Base-by-base conservation (phyloP, 2,888 invertebrate species). In the Leptogaster cylindrica region DNA sequence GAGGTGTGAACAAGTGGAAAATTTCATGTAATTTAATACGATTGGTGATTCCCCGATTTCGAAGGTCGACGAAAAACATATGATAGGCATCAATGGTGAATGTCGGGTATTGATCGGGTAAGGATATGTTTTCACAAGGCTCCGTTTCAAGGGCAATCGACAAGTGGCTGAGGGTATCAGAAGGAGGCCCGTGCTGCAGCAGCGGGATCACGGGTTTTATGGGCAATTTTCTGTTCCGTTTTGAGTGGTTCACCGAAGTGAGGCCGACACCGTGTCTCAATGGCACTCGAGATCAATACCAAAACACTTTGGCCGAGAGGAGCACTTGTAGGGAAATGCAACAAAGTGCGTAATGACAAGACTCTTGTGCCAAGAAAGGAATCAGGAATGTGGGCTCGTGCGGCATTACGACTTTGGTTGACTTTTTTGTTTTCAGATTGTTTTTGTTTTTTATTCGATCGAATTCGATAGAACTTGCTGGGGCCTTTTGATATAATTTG, bases 111-210 rank as follows among this genome's bases (percentile, higher is more conserved):
- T 25, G 48, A 48, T 48, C 48, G 3, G 10, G 18, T 25, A 27
- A 48, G 23, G n/a, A 48, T 25, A 18, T 46, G 48, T 48, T 48
- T 48, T 48, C 20, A 25, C 27, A 48, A 20, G 27, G 27, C 20
- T 48, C 48, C 6, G 12, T 25, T 23, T 48, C 48, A 48, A 48
- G 48, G 27, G 48, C 16, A 48, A 23, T 48, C 25, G 25, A 48
- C 48, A 25, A 48, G 48, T 48, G 48, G 27, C 48, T 16, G 25
- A 25, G 27, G 27, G 25, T 48, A 23, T 23, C 27, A 48, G n/a
- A 4, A 7, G 10, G 6, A 25, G 48, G 27, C 27, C 10, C 48
- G 25, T 48, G n/a, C n/a, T n/a, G n/a, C n/a, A n/a, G n/a, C n/a
- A n/a, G n/a, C 16, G 27, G 48, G 12, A 12, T 48, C 27, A 2